Evolutionary conservation across 2,888 invertebrate species (phyloP), one percentile per base, ranked within the genome.

Genomic region (Drosophila stalkeri): DNA sequence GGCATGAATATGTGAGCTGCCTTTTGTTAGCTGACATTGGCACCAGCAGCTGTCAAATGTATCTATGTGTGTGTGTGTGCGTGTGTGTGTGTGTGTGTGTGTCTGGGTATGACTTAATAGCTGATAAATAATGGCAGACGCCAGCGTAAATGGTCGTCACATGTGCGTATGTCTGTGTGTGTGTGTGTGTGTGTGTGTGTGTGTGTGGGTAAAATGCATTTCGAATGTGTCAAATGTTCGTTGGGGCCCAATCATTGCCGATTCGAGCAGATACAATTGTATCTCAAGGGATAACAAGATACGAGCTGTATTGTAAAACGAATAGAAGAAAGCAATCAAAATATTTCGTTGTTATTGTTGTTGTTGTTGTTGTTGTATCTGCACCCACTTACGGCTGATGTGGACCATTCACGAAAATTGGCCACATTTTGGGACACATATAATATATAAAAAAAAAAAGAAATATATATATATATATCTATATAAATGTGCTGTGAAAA

Each of bases 1-100:
- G 75, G 72, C 68, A 63, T 77, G 76, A 46, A 44, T 77, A 27
- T 72, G 23, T 46, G 46, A 68, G 74, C 47, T 61, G 86, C 56
- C 81, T 72, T 72, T 80, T 87, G 77, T 86, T 77, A 69, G 52
- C 65, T 89, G 90, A 87, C 86, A 85, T 89, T 85, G 88, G 71
- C 72, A 74, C 87, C 64, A 84, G 72, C 88, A 87, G 77, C 79
- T 88, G 80, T 89, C 82, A 71, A 49, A 49, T 77, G 71, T 59
- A 27, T 56, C 12, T 52, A 14, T 66, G 23, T 56, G 12, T 60
- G 37, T 44, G 44, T 49, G 51, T 27, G 49, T 56, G 27, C 49
- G 14, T 56, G 20, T 65, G 27, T 55, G 12, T 59, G 46, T 39
- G 46, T 52, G 52, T 44, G 51, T 68, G 60, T 64, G 60, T 64